These are phyloP conservation scores for Notarius lentiginosus DNA, from an alignment of 2,113 vertebrate species.

Conservation along the genomic window DNA sequence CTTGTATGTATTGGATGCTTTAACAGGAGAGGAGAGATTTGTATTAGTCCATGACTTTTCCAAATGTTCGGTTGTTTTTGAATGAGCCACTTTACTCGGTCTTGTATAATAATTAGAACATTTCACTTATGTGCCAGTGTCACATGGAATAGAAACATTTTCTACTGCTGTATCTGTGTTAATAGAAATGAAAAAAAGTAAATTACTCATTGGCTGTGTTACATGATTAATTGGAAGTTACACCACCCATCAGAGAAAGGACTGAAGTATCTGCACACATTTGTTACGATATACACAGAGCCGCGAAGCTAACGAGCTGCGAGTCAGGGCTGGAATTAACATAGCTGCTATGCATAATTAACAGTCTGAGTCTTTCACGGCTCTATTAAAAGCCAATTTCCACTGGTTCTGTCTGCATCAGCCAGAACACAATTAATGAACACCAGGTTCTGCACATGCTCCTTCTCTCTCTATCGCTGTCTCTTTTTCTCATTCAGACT, in stretches of 20 bases:
- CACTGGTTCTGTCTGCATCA: conserved; percentile 35
- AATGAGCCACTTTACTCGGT: not conserved
- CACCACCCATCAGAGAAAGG: conserved; percentile 17
- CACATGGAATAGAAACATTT: not conserved
- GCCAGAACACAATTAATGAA: conserved; percentile 30
- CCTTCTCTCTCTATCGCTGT: not conserved
- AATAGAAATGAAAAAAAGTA: conserved; percentile 16
- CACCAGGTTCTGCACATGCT: not conserved
- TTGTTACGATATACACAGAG: conserved; percentile 22
- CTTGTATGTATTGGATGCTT: not conserved
- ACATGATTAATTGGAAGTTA: conserved; percentile 27
- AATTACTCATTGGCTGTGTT: conserved; percentile 24
- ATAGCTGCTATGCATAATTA: conserved; percentile 47
- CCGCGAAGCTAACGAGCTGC: conserved; percentile 36
- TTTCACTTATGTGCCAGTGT: not conserved
- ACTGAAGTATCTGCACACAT: conserved; percentile 22
- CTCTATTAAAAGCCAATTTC: conserved; percentile 52
- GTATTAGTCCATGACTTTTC: not conserved
- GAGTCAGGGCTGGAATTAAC: conserved; percentile 33
- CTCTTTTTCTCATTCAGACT: not conserved
- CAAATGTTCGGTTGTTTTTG: not conserved
- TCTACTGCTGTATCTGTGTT: not conserved
- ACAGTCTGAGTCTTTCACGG: conserved; percentile 38
- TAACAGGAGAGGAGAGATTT: not conserved
- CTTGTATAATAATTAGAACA: not conserved